phyloP scores from a whole-genome alignment of 2,797 vertebrate species.

The Protonibea diacanthus region DNA sequence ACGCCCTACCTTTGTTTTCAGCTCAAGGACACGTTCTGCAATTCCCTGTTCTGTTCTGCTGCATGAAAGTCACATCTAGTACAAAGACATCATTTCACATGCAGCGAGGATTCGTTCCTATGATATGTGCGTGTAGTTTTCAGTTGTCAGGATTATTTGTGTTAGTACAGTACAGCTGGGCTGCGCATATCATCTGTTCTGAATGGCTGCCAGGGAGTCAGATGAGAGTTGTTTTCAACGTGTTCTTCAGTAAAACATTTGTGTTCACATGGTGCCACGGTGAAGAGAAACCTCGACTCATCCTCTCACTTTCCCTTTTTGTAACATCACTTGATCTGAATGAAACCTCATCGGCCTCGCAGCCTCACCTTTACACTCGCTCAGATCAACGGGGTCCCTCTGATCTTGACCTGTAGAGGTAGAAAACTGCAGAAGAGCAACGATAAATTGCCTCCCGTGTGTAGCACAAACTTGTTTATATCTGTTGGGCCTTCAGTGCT shows the following conservation, averaged over 20 bases:
- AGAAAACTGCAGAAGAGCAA: slow-evolving; percentile 58
- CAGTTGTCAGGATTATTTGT: slow-evolving; percentile 42
- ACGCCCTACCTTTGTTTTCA: slow-evolving; percentile 54
- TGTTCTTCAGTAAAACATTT: slow-evolving; percentile 27
- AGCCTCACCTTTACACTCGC: slow-evolving; percentile 57
- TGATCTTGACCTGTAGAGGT: slow-evolving; percentile 63
- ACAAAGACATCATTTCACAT: slow-evolving; percentile 48
- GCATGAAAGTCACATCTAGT: slow-evolving; percentile 58
- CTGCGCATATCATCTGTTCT: slow-evolving; percentile 31
- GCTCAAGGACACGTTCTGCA: slow-evolving; percentile 58
- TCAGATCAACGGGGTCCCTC: slow-evolving; percentile 54
- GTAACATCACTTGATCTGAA: slow-evolving; percentile 51
- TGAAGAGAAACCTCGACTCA: slow-evolving; percentile 13
- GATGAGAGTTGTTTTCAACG: slow-evolving; percentile 33
- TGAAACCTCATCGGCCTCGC: slow-evolving; percentile 20
- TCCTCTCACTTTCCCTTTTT: slow-evolving; percentile 23
- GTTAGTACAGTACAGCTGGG: slow-evolving; percentile 14
- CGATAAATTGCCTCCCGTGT: slow-evolving; percentile 71
- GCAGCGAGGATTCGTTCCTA: slow-evolving; percentile 24
- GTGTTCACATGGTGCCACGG: slow-evolving; percentile 2
- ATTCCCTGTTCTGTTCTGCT: slow-evolving; percentile 54
- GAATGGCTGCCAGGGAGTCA: slow-evolving; percentile 45
- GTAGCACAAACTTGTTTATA: slow-evolving; percentile 67
- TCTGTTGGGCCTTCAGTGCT: slow-evolving; percentile 47
- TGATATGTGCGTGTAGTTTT: slow-evolving; percentile 35